phyloP scores from a whole-genome alignment of 2,888 invertebrate genomes.

The Cantharis rufa region DNA sequence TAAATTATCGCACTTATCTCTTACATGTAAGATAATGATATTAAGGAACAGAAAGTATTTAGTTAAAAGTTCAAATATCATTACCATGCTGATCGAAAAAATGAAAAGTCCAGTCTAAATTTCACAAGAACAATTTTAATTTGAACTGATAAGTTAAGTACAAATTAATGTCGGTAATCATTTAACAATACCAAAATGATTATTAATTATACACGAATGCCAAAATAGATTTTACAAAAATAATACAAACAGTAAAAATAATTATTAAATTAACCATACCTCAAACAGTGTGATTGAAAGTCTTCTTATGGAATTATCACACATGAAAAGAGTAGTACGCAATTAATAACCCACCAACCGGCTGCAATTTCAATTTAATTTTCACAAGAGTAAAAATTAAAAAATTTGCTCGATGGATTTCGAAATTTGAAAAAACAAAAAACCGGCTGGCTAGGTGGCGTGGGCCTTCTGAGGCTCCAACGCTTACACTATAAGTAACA shows the following conservation, averaged over 20 bases:
- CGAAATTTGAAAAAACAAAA: conserved; percentile 6
- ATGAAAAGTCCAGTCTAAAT: not conserved
- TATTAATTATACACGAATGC: not conserved
- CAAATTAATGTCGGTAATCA: not conserved
- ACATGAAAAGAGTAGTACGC: conserved; percentile 17
- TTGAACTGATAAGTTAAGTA: not conserved
- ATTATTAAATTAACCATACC: conserved; percentile 12
- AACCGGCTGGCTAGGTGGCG: conserved; percentile 36
- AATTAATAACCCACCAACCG: conserved; percentile 28
- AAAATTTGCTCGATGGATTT: not conserved
- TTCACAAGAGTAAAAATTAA: not conserved
- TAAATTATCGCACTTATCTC: not conserved
- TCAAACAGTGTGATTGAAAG: conserved; percentile 9
- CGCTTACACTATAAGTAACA: conserved; percentile 7
- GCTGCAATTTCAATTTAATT: conserved; percentile 17
- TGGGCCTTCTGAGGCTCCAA: conserved; percentile 25
- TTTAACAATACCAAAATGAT: not conserved
- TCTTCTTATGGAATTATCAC: conserved; percentile 9
- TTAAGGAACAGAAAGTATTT: not conserved
- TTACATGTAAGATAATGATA: not conserved
- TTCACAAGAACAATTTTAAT: not conserved
- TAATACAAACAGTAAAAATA: not conserved
- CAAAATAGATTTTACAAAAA: not conserved
- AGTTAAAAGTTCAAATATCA: not conserved
- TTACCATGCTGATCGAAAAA: not conserved